Conservation (phyloP, 2,888 invertebrate species). For the Cecidostiba fungosa region DNA sequence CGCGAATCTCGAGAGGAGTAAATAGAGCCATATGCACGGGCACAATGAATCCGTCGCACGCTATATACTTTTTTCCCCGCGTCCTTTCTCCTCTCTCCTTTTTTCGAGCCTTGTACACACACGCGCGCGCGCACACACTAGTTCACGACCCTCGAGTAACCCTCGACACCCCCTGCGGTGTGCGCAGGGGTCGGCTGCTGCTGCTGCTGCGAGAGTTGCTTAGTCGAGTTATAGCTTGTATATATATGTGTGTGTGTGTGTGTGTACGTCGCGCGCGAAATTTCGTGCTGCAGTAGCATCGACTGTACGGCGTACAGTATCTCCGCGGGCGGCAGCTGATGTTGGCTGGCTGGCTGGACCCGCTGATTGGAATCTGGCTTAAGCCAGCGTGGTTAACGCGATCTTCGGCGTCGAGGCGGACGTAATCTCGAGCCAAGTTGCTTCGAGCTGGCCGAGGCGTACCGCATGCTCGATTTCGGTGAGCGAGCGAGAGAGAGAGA, state of each 20-base stretch:
- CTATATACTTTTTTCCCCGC: conserved; percentile 26
- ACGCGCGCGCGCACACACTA: no score
- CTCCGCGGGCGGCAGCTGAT: conserved; percentile 37
- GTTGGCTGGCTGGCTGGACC: conserved; percentile 39
- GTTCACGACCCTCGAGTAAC: conserved; percentile 1
- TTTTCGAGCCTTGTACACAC: conserved; percentile 15
- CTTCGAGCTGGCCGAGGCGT: neutral
- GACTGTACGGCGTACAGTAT: neutral
- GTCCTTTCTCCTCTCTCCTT: neutral
- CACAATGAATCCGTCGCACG: conserved; percentile 55
- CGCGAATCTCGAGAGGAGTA: conserved; percentile 50
- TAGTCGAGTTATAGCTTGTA: conserved; percentile 58
- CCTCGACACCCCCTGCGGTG: conserved; percentile 41
- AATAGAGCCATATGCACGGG: conserved; percentile 63
- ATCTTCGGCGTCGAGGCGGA: conserved; percentile 62
- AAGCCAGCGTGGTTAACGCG: conserved; percentile 68
- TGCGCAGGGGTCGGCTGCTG: neutral
- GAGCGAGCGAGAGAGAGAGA: neutral
- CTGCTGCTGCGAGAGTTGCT: conserved; percentile 38
- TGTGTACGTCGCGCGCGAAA: conserved; percentile 38
- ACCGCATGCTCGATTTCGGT: conserved; percentile 29
- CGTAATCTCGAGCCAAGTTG: conserved; percentile 41
- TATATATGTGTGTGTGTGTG: no score
- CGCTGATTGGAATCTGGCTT: conserved; percentile 67
- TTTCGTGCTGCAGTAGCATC: conserved; percentile 27